Evolutionary conservation across 1,140 invertebrate genomes (phyloP), one percentile per base, ranked within the genome.

Genomic region (Drosophila baimaii): DNA sequence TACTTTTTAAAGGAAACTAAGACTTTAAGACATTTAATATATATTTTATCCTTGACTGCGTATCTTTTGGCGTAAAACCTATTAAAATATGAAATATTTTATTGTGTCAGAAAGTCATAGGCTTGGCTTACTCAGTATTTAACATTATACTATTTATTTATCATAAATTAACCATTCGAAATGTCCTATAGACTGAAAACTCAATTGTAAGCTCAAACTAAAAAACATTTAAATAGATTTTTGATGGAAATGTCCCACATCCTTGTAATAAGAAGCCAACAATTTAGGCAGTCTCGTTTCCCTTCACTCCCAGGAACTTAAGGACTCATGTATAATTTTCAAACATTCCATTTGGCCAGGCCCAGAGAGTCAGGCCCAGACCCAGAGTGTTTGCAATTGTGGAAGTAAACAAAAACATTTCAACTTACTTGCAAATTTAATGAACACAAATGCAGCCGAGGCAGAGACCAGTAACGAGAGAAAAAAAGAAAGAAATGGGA

Each of bases 331-430:
- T 77, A 72, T 81, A 66, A 81, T 86, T 81, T 69, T 43, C 21
- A 43, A 61, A 25, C 51, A 59, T 63, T 61, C 58, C 46, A 62
- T 79, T 83, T 73, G 27, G 52, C 31, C 56, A 37, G 46, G n/a
- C 54, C 15, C 19, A 29, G 35, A 46, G n/a, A 37, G 31, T 33
- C 12, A 47, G 41, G 43, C 31, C 31, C 12, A 33, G 31, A 13
- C n/a, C n/a, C n/a, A n/a, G n/a, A n/a, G n/a, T n/a, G 12, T 10
- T 54, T 35, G 31, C 51, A 49, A 52, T 71, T 57, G 66, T 25
- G 33, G 49, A 79, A 58, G 72, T 74, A 88, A 90, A 84, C 63
- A 90, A 80, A 81, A 89, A 78, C 84, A 84, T 89, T 90, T 89
- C 81, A 89, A 66, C 61, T 69, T 66, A 63, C 21, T 62, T 89